Evolutionary conservation across 2,888 invertebrate species (phyloP), one percentile per base, ranked within the genome.

Genomic region (Orchestes rusci): DNA sequence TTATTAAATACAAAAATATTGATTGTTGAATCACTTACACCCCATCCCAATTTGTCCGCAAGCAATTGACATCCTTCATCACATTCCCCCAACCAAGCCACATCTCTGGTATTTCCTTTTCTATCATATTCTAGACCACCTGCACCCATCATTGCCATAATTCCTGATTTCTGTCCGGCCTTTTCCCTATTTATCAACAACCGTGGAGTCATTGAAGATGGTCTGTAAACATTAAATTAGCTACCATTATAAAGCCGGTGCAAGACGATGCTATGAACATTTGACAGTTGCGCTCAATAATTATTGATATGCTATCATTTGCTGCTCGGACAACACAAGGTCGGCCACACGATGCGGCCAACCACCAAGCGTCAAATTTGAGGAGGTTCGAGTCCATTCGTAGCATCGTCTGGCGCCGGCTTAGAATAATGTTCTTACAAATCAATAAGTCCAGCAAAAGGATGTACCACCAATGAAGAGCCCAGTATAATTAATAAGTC

Each of bases 401-500:
- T 23, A 23, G 23, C 23, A 23, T 23, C 23, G 23, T 23, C 23
- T 23, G 10, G 23, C 23, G 23, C 23, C 23, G 23, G 23, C 23
- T 7, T 23, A 23, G 10, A 23, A n/a, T n/a, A n/a, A n/a, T n/a
- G n/a, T n/a, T 8, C 48, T 50, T 68, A 86, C 86, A 79, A 79
- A 60, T 88, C 82, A 51, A 90, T 74, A 3, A 96, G 74, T 1
- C 89, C 87, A 1, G 94, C 93, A 70, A 96, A 96, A 0, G 96
- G 96, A 58, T 93, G 91, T 1, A 97, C 96, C 56, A 84, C 84
- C 46, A 96, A 72, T 1, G 94, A 95, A 0, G 96, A 94, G 1
- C 96, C 96, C 82, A 97, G 84, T 17, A 97, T 84, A 43, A 97
- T 87, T 16, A 97, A 74, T 59, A 96, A 72, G 68, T 96, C 94